A percentile compares a stretch with the other conserved stretches of the same genome.
These are phyloP conservation scores for Euspilapteryx auroguttella DNA, from an alignment of 2,888 invertebrate genomes.

Conservation along the genomic window DNA sequence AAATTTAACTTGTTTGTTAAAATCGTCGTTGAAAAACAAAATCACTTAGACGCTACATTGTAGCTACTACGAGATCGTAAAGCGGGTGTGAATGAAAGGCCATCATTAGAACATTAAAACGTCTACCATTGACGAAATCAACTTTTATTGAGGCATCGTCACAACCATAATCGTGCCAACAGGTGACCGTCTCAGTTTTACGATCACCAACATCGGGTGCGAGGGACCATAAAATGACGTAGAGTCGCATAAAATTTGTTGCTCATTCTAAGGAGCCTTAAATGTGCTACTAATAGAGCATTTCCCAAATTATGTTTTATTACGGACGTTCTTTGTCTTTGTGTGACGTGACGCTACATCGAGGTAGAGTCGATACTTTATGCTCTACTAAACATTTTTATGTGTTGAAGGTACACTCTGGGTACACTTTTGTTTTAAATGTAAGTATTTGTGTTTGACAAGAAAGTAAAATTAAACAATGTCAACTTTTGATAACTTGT, in stretches of 20 bases:
- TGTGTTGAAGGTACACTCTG: no score
- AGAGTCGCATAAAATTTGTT: conserved; percentile 35
- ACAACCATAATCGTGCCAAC: conserved; percentile 17
- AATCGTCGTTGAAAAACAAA: no score
- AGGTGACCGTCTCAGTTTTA: conserved; percentile 54
- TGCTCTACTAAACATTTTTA: no score
- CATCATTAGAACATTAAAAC: conserved; percentile 45
- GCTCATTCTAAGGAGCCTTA: conserved; percentile 3
- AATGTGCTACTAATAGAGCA: conserved; percentile 3
- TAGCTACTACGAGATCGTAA: no score
- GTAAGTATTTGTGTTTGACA: no score
- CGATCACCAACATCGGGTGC: conserved; percentile 33
- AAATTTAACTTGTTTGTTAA: no score
- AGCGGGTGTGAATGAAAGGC: conserved; percentile 33
- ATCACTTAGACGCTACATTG: no score
- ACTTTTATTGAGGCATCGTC: conserved; percentile 22
- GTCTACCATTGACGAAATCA: conserved; percentile 38
- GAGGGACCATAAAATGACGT: conserved; percentile 13
- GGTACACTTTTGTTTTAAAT: no score
- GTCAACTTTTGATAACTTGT: no score
- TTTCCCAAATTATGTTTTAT: conserved; percentile 14
- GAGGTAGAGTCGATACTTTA: no score
- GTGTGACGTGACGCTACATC: not conserved
- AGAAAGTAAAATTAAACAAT: no score
- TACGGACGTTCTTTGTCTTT: not conserved